A percentile compares a stretch with the other conserved stretches of the same genome.
Evolutionary conservation across 1,140 invertebrate genomes (phyloP).

Genomic region (Myzus persicae): DNA sequence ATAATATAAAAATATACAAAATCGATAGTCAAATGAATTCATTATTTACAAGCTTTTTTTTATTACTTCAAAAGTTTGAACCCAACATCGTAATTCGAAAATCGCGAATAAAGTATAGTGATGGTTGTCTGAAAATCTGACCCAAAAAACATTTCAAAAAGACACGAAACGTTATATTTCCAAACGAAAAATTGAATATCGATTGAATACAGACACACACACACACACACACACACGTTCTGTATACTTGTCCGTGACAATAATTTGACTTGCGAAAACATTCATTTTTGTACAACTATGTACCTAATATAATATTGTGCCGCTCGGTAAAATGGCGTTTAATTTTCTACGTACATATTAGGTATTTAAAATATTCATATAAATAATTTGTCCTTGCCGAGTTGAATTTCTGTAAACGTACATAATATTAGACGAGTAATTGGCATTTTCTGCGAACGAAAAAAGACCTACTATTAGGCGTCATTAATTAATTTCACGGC

Average conservation of each 20-base stretch:
- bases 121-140: not conserved
- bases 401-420: slow-evolving; percentile 1
- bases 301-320: too few species aligned
- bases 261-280: not conserved
- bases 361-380: slow-evolving; percentile 4
- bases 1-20: not conserved
- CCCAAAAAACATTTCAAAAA: not conserved
- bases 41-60: not conserved
- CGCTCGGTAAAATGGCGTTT: not conserved
- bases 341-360: not conserved
- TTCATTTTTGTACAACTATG: not conserved
- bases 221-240: not conserved
- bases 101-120: not conserved
- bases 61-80: not conserved
- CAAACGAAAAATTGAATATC: not conserved
- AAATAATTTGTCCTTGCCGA: not conserved
- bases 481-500: slow-evolving; percentile 3
- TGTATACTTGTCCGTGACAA: not conserved
- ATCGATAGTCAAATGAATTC: not conserved
- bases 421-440: not conserved
- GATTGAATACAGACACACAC: not conserved
- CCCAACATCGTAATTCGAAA: not conserved
- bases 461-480: not conserved
- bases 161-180: not conserved
- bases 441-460: not conserved